Conservation (phyloP, 2,113 vertebrate species). For the Alligator sinensis region DNA sequence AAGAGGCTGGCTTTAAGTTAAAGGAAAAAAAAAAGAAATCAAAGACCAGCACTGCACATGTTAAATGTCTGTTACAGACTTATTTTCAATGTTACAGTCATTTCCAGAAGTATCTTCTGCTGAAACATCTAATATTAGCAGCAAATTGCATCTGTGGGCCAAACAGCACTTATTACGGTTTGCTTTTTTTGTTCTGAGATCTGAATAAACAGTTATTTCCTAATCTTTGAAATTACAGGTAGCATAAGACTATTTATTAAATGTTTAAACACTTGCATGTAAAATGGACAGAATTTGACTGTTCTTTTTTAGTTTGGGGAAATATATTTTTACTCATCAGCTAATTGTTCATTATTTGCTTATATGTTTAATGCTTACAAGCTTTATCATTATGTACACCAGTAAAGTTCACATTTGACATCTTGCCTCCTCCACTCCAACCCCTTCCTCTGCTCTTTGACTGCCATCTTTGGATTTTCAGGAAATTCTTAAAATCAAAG, state of each 20-base stretch:
- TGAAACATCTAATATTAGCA: too few relatives aligned
- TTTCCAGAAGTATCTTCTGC: too few relatives aligned
- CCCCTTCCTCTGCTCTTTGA: not conserved
- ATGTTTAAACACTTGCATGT: not conserved
- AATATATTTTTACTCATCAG: not conserved
- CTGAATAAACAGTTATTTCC: not conserved
- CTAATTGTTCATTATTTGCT: not conserved
- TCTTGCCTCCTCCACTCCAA: not conserved
- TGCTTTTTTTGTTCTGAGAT: not conserved
- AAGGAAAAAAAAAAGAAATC: too few relatives aligned
- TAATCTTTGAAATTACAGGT: not conserved
- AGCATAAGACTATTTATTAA: not conserved
- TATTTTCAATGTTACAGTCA: too few relatives aligned
- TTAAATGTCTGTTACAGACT: too few relatives aligned
- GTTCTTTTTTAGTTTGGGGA: not conserved
- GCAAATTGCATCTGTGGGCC: too few relatives aligned
- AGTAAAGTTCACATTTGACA: rapidly evolving
- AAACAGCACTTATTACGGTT: not conserved
- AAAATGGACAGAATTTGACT: not conserved
- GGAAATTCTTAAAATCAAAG: too few relatives aligned
- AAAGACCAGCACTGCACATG: too few relatives aligned
- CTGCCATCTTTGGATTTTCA: too few relatives aligned
- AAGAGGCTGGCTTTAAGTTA: too few relatives aligned
- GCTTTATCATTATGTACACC: not conserved
- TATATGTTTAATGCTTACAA: not conserved